Base-by-base conservation (phyloP, 2,888 invertebrate genomes). In the Perizoma affinitatum region DNA sequence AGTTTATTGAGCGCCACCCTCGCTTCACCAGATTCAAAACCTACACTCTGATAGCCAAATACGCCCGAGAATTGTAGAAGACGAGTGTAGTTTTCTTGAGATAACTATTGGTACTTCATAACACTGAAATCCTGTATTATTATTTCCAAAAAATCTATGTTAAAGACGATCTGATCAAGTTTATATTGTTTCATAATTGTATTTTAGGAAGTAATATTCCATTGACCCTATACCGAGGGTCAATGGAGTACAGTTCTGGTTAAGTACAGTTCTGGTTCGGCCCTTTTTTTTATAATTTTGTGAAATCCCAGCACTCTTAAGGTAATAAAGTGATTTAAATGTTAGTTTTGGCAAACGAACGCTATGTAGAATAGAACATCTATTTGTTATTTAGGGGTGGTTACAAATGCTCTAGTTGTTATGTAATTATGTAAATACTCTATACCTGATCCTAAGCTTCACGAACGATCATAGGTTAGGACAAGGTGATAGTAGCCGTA, bases 401-500 rank as follows among this genome's bases (percentile, higher is more conserved):
- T 63, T 58, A 22, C 22, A 22, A 45, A 68, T 87, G 88, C 85
- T 90, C 89, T 82, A 80, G 63, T 78, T 82, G 75, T 79, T 80
- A 79, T 87, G 87, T 88, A 88, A 88, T 85, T 84, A 88, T 90
- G 90, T 90, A 90, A 80, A 90, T 90, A 89, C 67, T 76, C 79
- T 71, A 68, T 69, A 70, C 70, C 66, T 65, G 61, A 77, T 67
- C 72, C 70, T 82, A 82, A 82, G 89, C 88, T 91, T 88, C 78
- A 72, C 80, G 67, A 77, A 84, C 62, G 61, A 86, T 88, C 87
- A 86, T 90, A 90, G 89, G 87, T 85, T 89, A 90, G 85, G 79
- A 83, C 82, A 86, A 84, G 85, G 91, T 90, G 91, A 91, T 90
- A 90, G 83, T 90, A 90, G 88, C 85, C 87, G 56, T 70, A 65